phyloP scores from a whole-genome alignment of 2,797 vertebrate genomes.

The Triplophysa yarkandensis region DNA sequence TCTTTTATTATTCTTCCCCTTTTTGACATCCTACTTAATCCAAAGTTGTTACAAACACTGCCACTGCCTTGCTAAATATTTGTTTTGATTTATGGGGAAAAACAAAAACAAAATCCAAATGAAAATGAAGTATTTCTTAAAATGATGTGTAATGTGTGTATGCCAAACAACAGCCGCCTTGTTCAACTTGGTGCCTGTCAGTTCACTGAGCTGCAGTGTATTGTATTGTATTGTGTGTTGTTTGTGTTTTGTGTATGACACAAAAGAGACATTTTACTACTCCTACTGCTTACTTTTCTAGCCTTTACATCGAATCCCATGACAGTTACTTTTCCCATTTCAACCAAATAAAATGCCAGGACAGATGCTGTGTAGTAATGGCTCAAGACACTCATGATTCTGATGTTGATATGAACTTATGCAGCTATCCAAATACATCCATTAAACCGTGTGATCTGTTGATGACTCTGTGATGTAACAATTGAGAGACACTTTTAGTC shows the following conservation, averaged over 20 bases:
- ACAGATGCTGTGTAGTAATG: not conserved
- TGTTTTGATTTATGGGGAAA: too few species aligned
- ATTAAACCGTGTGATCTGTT: not conserved
- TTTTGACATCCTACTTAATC: too few species aligned
- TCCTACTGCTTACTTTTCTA: not conserved
- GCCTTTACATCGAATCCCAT: too few species aligned
- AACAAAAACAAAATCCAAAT: too few species aligned
- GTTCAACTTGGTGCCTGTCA: slow-evolving; percentile 31
- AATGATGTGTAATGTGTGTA: slow-evolving; percentile 52
- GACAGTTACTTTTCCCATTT: not conserved
- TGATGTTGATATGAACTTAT: too few species aligned
- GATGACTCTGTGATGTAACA: not conserved
- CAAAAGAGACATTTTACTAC: slow-evolving; percentile 39
- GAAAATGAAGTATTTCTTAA: too few species aligned
- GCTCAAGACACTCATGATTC: too few species aligned
- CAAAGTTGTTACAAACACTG: too few species aligned
- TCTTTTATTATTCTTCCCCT: too few species aligned
- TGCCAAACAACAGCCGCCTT: not conserved
- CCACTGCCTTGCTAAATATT: too few species aligned
- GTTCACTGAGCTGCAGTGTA: slow-evolving; percentile 21
- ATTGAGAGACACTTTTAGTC: not conserved
- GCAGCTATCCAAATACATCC: not conserved
- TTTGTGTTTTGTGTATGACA: slow-evolving; percentile 44
- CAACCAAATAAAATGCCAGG: too few species aligned
- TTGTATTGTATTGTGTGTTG: too few species aligned